Conservation (phyloP, 1,140 invertebrate species). For the Aphelinus certus region DNA sequence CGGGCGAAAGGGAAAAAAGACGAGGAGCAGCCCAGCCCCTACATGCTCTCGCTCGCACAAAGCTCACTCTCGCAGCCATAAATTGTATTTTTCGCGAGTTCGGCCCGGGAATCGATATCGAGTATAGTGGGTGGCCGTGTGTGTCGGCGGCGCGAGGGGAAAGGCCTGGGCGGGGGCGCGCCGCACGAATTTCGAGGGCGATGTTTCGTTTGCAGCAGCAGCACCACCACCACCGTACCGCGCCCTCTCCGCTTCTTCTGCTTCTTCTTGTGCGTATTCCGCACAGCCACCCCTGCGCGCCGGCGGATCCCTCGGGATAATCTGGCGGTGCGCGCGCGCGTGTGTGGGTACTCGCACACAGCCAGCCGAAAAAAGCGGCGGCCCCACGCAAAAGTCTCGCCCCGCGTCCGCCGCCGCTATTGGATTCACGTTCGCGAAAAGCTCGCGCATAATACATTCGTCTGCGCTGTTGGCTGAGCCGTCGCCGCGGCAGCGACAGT, state of each 20-base stretch:
- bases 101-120: conserved; percentile 58
- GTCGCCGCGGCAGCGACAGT: conserved; percentile 39
- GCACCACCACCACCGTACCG: conserved; percentile 16
- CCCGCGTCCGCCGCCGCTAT: too few relatives aligned
- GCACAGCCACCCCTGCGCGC: neutral
- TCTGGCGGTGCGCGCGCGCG: conserved; percentile 40
- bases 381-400: too few relatives aligned
- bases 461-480: conserved; percentile 32
- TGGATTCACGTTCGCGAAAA: conserved; percentile 35
- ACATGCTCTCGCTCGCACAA: too few relatives aligned
- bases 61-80: too few relatives aligned
- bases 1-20: too few relatives aligned
- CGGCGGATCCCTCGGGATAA: conserved; percentile 52
- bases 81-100: neutral
- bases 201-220: conserved; percentile 61
- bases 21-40: too few relatives aligned
- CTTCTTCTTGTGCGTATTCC: neutral
- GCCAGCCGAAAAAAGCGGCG: too few relatives aligned
- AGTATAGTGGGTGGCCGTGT: conserved; percentile 1
- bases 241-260: conserved; percentile 2
- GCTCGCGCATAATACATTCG: conserved; percentile 47
- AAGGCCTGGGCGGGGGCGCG: conserved; percentile 47
- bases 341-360: too few relatives aligned
- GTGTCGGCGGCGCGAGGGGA: conserved; percentile 20
- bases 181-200: conserved; percentile 60